Conservation (phyloP, 1,140 invertebrate genomes). For the Nylanderia fulva region DNA sequence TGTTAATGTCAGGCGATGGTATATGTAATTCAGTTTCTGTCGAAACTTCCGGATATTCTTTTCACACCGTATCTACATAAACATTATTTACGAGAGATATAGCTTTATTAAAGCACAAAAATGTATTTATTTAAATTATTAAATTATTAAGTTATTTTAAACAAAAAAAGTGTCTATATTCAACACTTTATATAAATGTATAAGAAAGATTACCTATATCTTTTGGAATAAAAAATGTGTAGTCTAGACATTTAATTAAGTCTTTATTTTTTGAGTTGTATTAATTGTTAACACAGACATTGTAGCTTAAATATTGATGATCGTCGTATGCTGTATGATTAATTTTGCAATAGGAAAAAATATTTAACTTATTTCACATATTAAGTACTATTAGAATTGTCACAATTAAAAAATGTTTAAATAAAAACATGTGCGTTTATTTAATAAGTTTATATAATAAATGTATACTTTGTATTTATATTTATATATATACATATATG, state of each 20-base stretch:
- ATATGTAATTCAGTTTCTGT: constrained; percentile 12
- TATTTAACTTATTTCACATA: neutral
- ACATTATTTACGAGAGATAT: neutral
- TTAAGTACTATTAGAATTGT: neutral
- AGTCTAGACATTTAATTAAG: neutral
- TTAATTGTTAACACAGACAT: neutral
- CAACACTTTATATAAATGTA: no score
- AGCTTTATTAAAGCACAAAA: constrained; percentile 26
- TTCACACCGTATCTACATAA: neutral
- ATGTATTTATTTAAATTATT: neutral
- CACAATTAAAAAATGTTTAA: neutral
- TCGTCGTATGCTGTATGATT: no score
- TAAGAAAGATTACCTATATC: no score
- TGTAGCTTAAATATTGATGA: neutral
- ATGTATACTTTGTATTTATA: neutral
- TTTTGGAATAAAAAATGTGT: no score
- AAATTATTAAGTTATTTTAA: no score
- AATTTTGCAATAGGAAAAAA: neutral
- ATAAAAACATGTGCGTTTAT: neutral
- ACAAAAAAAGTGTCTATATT: no score
- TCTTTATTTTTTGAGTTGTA: neutral
- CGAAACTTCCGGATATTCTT: constrained; percentile 13
- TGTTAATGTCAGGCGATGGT: constrained; percentile 37
- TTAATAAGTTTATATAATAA: neutral
- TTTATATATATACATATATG: no score